A percentile compares a stretch with the other conserved stretches of the same genome.
Conservation (phyloP, 1,140 invertebrate species). For the Tetramorium alpestre region DNA sequence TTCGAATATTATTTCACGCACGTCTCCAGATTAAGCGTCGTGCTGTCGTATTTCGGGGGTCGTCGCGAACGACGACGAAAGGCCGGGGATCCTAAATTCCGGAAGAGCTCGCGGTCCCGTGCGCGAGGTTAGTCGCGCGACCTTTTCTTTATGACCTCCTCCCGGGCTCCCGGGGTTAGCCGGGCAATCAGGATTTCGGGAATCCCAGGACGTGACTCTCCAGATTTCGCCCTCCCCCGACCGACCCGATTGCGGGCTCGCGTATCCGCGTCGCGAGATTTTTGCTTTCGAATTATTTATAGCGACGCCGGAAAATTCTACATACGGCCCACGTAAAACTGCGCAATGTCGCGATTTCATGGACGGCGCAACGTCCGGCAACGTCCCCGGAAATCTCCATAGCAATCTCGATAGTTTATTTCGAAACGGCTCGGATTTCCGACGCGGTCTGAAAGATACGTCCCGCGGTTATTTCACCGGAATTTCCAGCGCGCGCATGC, state of each 20-base stretch:
- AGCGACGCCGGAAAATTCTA: slow-evolving; percentile 19
- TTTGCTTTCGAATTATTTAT: slow-evolving; percentile 42
- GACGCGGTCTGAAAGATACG: neutral
- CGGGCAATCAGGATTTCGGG: slow-evolving; percentile 41
- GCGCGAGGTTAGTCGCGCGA: slow-evolving; percentile 27
- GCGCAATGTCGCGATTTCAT: neutral
- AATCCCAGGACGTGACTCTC: slow-evolving; percentile 21
- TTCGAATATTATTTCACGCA: slow-evolving; percentile 50
- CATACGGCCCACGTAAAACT: neutral
- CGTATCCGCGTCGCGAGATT: neutral
- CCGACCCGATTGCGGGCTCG: neutral
- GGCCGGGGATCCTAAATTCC: slow-evolving; percentile 19
- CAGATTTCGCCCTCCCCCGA: neutral
- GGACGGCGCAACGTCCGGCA: neutral
- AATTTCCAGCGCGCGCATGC: neutral
- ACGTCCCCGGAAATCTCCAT: slow-evolving; percentile 19
- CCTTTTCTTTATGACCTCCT: slow-evolving; percentile 13
- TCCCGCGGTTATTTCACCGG: neutral
- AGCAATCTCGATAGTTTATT: slow-evolving; percentile 30
- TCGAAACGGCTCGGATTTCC: neutral
- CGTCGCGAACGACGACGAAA: slow-evolving; percentile 22
- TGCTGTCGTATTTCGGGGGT: slow-evolving; percentile 1
- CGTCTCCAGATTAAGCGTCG: slow-evolving; percentile 33
- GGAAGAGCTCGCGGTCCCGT: slow-evolving; percentile 20
- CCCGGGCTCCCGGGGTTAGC: neutral